Percentiles rank a stretch among this genome's conserved stretches.
Evolutionary conservation across 2,113 vertebrate genomes (phyloP).

Genomic region (Oxyruncus cristatus): DNA sequence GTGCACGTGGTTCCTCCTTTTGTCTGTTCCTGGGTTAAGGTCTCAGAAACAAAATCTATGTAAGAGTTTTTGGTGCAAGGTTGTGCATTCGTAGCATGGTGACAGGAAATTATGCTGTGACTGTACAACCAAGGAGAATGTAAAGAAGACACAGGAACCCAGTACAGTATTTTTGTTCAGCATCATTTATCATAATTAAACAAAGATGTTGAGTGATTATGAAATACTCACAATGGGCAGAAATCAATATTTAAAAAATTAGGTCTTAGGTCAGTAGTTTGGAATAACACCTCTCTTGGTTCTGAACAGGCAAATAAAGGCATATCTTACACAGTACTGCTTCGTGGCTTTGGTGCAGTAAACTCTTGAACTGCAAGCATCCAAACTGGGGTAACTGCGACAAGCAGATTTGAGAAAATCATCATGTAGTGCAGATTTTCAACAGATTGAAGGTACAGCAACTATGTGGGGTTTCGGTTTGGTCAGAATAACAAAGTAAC

Average conservation of each 20-base stretch:
- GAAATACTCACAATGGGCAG: background rate
- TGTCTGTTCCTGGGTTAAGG: background rate
- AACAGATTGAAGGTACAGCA: background rate
- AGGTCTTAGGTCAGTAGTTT: background rate
- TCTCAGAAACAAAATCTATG: background rate
- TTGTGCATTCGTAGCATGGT: rapidly evolving
- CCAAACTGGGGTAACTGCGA: background rate
- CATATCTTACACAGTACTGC: background rate
- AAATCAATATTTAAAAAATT: background rate
- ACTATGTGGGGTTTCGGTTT: background rate
- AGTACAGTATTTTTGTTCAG: background rate
- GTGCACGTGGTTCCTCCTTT: background rate
- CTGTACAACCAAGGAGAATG: background rate
- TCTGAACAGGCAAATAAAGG: background rate
- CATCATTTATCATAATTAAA: background rate
- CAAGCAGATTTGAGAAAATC: background rate
- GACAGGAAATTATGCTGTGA: background rate
- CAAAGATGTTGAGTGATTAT: background rate
- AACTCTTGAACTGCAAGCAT: background rate
- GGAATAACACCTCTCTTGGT: background rate
- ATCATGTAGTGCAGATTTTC: background rate
- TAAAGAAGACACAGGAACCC: background rate
- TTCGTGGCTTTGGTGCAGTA: background rate
- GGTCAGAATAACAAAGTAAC: background rate
- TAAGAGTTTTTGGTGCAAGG: background rate